These are phyloP conservation scores for Rhopalosiphum nymphaeae DNA, from an alignment of 2,888 invertebrate genomes.

Conservation along the genomic window DNA sequence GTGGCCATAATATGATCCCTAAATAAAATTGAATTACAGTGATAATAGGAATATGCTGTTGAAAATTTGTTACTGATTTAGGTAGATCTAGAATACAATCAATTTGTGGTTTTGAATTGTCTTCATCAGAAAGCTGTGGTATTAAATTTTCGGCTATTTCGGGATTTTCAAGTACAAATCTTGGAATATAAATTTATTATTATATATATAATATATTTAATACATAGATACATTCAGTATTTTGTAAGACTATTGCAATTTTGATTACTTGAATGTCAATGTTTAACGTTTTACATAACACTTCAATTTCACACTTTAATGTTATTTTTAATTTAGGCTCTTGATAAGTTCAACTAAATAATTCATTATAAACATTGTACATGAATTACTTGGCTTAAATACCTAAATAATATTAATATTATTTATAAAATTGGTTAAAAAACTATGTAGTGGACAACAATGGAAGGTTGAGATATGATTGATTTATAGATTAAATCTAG, in stretches of 20 bases:
- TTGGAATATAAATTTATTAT: slow-evolving; percentile 13
- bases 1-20: background rate
- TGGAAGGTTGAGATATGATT: background rate
- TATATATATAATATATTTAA: slow-evolving; percentile 6
- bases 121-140: background rate
- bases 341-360: slow-evolving; percentile 96
- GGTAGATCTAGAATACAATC: too few species aligned
- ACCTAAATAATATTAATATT: slow-evolving; percentile 72
- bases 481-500: background rate
- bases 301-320: slow-evolving; percentile 99
- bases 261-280: slow-evolving; percentile 80
- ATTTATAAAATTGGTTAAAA: slow-evolving; percentile 1
- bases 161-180: slow-evolving; percentile 27
- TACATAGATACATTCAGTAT: background rate
- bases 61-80: too few species aligned
- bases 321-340: slow-evolving; percentile 96
- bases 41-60: too few species aligned
- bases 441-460: background rate
- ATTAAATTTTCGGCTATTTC: slow-evolving; percentile 14
- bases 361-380: slow-evolving; percentile 98
- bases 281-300: slow-evolving; percentile 92
- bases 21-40: too few species aligned
- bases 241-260: background rate
- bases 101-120: background rate
- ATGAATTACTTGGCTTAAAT: slow-evolving; percentile 97